Evolutionary conservation across 2,797 vertebrate species (phyloP).

Genomic region (Aplochiton taeniatus): DNA sequence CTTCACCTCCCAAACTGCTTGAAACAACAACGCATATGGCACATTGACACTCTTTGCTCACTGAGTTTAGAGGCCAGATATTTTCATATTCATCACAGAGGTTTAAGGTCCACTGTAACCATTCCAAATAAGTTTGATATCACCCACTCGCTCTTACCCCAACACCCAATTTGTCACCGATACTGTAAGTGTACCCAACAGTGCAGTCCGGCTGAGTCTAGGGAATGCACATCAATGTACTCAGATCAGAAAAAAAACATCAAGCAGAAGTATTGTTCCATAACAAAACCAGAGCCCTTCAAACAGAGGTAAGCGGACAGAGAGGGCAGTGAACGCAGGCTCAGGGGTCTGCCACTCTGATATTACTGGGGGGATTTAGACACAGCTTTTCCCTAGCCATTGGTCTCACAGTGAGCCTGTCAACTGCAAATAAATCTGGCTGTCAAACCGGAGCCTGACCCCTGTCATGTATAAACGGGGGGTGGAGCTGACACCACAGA

Average conservation of each 20-base stretch:
- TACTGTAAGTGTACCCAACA: background rate
- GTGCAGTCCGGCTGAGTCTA: background rate
- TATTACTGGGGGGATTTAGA: conserved; percentile 19
- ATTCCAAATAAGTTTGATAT: background rate
- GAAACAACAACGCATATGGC: conserved; percentile 12
- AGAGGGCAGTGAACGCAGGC: background rate
- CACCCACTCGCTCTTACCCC: background rate
- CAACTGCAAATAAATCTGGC: conserved; percentile 35
- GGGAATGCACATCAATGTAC: background rate
- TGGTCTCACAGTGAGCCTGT: conserved; percentile 37
- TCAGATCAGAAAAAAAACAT: background rate
- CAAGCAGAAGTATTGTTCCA: background rate
- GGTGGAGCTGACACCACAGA: conserved; percentile 30
- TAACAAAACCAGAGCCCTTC: background rate
- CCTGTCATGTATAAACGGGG: conserved; percentile 40
- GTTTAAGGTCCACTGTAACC: background rate
- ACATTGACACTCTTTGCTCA: conserved; percentile 1
- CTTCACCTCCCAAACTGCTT: background rate
- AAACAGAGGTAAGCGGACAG: conserved; percentile 1
- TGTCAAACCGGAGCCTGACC: conserved; percentile 43
- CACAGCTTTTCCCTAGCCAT: conserved; percentile 24
- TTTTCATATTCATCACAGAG: conserved; percentile 15
- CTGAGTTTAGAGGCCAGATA: background rate
- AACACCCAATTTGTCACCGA: background rate
- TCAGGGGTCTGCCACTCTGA: conserved; percentile 21